These are phyloP conservation scores for Hirtodrosophila histrioides DNA, from an alignment of 2,888 invertebrate species.

Conservation along the genomic window DNA sequence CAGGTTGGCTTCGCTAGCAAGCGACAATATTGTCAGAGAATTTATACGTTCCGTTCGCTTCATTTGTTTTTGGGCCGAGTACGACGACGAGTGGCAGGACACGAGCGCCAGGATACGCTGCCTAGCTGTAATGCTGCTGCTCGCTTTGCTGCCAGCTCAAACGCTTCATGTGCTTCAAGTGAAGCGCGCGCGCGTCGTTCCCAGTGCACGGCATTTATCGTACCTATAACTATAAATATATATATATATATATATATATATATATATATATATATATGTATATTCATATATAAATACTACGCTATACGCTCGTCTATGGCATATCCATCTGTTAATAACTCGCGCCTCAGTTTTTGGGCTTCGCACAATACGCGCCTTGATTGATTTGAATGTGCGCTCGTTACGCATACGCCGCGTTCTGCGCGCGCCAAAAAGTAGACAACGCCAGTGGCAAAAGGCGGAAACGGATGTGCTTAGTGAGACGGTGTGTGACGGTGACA, in stretches of 20 bases:
- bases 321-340: constrained; percentile 29
- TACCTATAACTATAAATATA: constrained; percentile 6
- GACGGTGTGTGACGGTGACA: constrained; percentile 21
- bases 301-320: neutral
- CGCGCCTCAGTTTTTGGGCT: constrained; percentile 29
- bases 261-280: constrained; percentile 12
- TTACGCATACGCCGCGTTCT: constrained; percentile 68
- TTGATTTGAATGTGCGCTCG: constrained; percentile 75
- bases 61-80: constrained; percentile 75
- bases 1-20: constrained; percentile 48
- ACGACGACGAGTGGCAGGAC: constrained; percentile 30
- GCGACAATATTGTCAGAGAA: constrained; percentile 58
- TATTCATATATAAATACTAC: no score
- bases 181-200: constrained; percentile 67
- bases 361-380: constrained; percentile 66
- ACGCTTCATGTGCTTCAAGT: constrained; percentile 74
- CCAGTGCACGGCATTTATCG: constrained; percentile 27
- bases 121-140: constrained; percentile 63
- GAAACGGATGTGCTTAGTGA: constrained; percentile 73
- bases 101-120: constrained; percentile 34
- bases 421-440: constrained; percentile 62
- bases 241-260: constrained; percentile 14
- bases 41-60: constrained; percentile 69
- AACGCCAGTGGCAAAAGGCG: constrained; percentile 51
- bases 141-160: constrained; percentile 66